Evolutionary conservation across 92 coral and sea anemone species (phyloP).

Genomic region (Heliopora coerulea): DNA sequence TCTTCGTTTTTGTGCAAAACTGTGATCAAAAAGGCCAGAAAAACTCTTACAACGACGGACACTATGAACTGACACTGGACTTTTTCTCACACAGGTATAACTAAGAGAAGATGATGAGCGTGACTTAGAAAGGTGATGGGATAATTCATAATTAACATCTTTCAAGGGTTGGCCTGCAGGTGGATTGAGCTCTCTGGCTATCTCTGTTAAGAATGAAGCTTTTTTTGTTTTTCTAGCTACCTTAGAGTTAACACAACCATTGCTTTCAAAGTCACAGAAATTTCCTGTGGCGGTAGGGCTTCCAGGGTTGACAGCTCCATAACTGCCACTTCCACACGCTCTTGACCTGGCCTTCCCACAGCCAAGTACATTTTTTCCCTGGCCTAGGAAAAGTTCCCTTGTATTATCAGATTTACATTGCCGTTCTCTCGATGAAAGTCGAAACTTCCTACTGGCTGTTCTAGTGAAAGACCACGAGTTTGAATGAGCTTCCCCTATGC

Average conservation of each 20-base stretch:
- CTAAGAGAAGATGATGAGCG: constrained; percentile 2
- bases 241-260: constrained; percentile 49
- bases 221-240: constrained; percentile 33
- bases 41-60: constrained; percentile 52
- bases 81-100: neutral
- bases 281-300: constrained; percentile 88
- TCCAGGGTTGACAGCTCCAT: constrained; percentile 10
- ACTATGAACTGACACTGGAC: neutral
- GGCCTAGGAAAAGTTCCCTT: neutral
- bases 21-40: constrained; percentile 63
- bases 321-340: neutral
- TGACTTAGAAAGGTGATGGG: constrained; percentile 6
- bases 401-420: constrained; percentile 13
- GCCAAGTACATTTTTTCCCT: neutral
- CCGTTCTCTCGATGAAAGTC: constrained; percentile 21
- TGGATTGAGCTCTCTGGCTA: constrained; percentile 62
- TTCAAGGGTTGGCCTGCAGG: constrained; percentile 16
- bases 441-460: constrained; percentile 31
- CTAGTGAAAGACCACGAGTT: constrained; percentile 34
- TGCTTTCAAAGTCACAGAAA: constrained; percentile 75
- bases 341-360: neutral
- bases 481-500: neutral
- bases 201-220: constrained; percentile 58
- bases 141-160: neutral
- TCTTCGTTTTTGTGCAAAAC: constrained; percentile 58